phyloP scores from a whole-genome alignment of 2,113 vertebrate species.

The Pangasianodon gigas region DNA sequence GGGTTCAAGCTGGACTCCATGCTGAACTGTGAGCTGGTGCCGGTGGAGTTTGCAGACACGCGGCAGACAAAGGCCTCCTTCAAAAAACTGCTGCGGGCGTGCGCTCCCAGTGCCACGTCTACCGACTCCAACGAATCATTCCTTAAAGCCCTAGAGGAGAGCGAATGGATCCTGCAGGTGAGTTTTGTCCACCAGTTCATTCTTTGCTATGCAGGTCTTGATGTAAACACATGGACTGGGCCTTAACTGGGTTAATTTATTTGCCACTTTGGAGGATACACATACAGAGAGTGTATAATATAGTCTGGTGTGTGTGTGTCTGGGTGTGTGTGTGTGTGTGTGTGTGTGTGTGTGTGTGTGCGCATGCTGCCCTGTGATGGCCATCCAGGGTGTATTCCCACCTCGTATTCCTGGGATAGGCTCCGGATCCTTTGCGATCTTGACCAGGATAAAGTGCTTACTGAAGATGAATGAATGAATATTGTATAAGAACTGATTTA shows the following conservation, averaged over 20 bases:
- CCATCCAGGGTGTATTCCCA: neutral
- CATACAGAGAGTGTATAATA: neutral
- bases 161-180: slow-evolving; percentile 97
- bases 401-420: neutral
- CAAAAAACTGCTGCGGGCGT: slow-evolving; percentile 94
- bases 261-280: neutral
- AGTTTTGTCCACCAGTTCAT: neutral
- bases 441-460: neutral
- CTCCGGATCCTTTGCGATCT: neutral
- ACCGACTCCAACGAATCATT: slow-evolving; percentile 87
- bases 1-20: slow-evolving; percentile 90
- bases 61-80: slow-evolving; percentile 92
- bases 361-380: neutral
- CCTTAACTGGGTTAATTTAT: neutral
- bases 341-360: neutral
- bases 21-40: slow-evolving; percentile 94
- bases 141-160: slow-evolving; percentile 90
- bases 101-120: slow-evolving; percentile 86
- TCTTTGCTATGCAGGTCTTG: neutral
- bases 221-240: neutral
- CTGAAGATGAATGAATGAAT: neutral
- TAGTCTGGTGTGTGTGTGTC: neutral
- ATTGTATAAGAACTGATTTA: neutral
- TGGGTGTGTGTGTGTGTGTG: neutral
- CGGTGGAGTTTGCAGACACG: slow-evolving; percentile 92